phyloP scores from a whole-genome alignment of 2,888 invertebrate species.

The Hyposoter dolosus region DNA sequence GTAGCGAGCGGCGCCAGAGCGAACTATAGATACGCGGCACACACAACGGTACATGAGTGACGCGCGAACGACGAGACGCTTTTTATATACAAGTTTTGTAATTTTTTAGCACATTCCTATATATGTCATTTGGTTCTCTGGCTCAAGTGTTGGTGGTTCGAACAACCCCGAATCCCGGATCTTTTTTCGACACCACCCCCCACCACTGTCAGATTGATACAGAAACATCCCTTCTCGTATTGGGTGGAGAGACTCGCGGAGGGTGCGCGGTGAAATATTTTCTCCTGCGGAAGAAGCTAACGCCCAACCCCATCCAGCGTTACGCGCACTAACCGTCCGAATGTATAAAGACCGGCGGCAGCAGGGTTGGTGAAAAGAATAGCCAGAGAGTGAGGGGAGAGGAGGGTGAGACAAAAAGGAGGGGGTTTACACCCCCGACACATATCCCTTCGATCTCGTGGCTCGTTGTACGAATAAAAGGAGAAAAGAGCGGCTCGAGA shows the following conservation, averaged over 20 bases:
- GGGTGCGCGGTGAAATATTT: conserved; percentile 71
- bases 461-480: conserved; percentile 2
- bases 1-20: too few relatives aligned
- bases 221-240: not conserved
- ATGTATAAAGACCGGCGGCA: conserved; percentile 1
- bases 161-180: not conserved
- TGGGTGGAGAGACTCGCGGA: conserved; percentile 17
- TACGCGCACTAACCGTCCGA: conserved; percentile 39
- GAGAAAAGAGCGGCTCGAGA: conserved; percentile 46
- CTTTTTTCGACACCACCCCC: not conserved
- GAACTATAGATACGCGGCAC: too few relatives aligned
- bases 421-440: conserved; percentile 19
- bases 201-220: not conserved
- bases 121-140: not conserved
- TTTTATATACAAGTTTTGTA: too few relatives aligned
- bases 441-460: conserved; percentile 62
- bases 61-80: too few relatives aligned
- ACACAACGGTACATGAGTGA: too few relatives aligned
- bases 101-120: too few relatives aligned
- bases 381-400: not conserved
- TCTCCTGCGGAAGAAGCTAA: conserved; percentile 76
- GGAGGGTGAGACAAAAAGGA: not conserved
- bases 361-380: not conserved
- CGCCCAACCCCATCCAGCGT: conserved; percentile 76
- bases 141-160: not conserved